Base-by-base conservation (phyloP, 53 echinoderm and acorn worm genomes). In the Zoroaster sp. region DNA sequence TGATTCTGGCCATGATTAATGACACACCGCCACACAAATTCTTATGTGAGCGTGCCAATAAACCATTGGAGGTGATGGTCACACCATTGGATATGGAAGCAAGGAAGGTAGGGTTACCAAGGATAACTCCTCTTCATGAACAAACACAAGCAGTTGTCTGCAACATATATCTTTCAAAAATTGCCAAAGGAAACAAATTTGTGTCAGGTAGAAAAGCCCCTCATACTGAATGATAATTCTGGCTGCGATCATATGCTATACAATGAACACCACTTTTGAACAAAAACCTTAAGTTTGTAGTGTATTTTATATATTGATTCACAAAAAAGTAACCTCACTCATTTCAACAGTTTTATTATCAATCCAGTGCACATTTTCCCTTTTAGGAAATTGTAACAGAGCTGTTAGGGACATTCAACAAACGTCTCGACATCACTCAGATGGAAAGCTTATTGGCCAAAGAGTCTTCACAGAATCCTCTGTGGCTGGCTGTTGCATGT, bases 391-490 rank as follows among this genome's bases (percentile, higher is more conserved):
- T 95, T 41, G 95, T 97, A 18, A 95, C 88, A 23, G 94, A 97
- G 77, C 95, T 97, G 85, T 46, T 97, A 41, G 96, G 93, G 12
- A 93, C 88, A 49, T 97, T 93, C 88, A 97, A 97, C 91, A 97
- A 97, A 81, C 92, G 94, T 42, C 76, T 97, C 59, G 98, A 96
- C 45, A 89, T 91, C 68, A 40, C 83, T 12, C 98, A 97, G 91
- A 97, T 97, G 96, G 77, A 78, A 31, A 93, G 86, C 47, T 92
- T 97, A 3, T 83, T 97, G 23, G 75, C 96, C 35, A 97, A 97
- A 79, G 91, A 97, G 40, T 97, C 97, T n/a, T 97, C 97, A 32
- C 95, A 97, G 91, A 97, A 97, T 78, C 97, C 97, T 43, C 94
- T 97, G 6, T 97, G 97, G 97, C 86, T 97, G 39, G 93, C 97